Evolutionary conservation across 2,888 invertebrate genomes (phyloP).

Genomic region (Thymelicus sylvestris): DNA sequence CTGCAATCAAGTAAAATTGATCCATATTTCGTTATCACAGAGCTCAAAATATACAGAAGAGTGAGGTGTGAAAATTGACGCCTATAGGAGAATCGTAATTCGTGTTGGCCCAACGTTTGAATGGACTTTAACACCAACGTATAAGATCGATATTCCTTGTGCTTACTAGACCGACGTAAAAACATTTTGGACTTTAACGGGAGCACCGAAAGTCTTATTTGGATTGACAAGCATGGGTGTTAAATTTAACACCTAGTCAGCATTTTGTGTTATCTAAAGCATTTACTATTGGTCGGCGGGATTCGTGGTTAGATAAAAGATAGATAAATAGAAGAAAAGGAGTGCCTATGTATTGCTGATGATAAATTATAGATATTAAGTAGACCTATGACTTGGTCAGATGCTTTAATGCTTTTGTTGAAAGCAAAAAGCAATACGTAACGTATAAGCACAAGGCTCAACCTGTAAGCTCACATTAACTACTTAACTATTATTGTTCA

Average conservation of each 20-base stretch:
- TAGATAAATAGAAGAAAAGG: slow-evolving; percentile 19
- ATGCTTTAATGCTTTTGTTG: neutral
- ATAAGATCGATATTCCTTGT: slow-evolving; percentile 47
- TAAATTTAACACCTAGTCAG: slow-evolving; percentile 76
- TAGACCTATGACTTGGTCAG: neutral
- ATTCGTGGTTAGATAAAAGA: slow-evolving; percentile 29
- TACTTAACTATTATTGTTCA: too few relatives aligned
- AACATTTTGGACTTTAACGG: slow-evolving; percentile 41
- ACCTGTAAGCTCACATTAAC: too few relatives aligned
- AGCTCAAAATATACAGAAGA: slow-evolving; percentile 45
- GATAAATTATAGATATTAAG: neutral
- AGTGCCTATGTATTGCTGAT: slow-evolving; percentile 5
- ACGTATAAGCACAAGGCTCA: too few relatives aligned
- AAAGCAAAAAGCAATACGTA: too few relatives aligned
- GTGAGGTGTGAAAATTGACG: slow-evolving; percentile 82
- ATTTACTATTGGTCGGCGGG: slow-evolving; percentile 65
- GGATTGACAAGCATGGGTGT: slow-evolving; percentile 57
- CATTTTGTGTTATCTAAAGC: slow-evolving; percentile 59
- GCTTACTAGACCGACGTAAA: slow-evolving; percentile 39
- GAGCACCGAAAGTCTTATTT: slow-evolving; percentile 42
- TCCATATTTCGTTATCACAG: slow-evolving; percentile 14
- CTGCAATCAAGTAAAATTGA: slow-evolving; percentile 39
- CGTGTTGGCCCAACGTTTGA: slow-evolving; percentile 34
- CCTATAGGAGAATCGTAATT: slow-evolving; percentile 58
- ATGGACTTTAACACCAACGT: slow-evolving; percentile 45